phyloP scores from a whole-genome alignment of 2,888 invertebrate species.

The Drosophila hamatofila region DNA sequence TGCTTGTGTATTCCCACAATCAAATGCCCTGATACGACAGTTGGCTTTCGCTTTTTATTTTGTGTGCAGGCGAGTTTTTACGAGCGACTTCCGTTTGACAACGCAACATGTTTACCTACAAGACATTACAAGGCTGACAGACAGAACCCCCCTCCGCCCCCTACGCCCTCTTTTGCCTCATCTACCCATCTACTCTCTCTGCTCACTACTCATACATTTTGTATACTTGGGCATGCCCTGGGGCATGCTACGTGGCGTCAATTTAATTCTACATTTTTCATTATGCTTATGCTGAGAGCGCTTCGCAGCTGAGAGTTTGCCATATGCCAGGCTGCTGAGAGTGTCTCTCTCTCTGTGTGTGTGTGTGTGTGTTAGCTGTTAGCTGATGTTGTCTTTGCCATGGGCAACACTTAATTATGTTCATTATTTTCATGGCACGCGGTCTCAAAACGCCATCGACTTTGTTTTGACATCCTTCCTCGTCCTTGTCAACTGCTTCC shows the following conservation, averaged over 20 bases:
- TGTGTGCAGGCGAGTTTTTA: constrained; percentile 65
- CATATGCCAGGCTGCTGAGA: constrained; percentile 31
- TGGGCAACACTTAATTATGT: constrained; percentile 81
- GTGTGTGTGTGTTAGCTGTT: constrained; percentile 1
- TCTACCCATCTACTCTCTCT: background rate
- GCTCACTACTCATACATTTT: constrained; percentile 22
- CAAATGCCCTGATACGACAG: constrained; percentile 44
- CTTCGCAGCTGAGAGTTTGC: constrained; percentile 34
- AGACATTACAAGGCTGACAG: constrained; percentile 75
- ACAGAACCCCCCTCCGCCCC: constrained; percentile 13
- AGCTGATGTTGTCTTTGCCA: constrained; percentile 64
- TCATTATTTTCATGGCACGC: constrained; percentile 79
- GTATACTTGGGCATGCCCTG: constrained; percentile 36
- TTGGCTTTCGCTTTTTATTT: constrained; percentile 53
- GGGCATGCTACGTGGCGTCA: constrained; percentile 70
- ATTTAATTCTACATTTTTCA: constrained; percentile 80
- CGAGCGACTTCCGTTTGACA: constrained; percentile 77
- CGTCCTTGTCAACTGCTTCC: constrained; percentile 2
- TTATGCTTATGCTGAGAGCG: constrained; percentile 69
- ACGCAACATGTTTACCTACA: constrained; percentile 79
- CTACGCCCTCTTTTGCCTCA: background rate
- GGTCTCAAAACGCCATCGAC: constrained; percentile 56
- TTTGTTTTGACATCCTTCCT: constrained; percentile 51
- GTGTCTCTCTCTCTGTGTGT: background rate
- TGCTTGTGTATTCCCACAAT: constrained; percentile 29